Evolutionary conservation across 2,113 vertebrate genomes (phyloP).

Genomic region (Apeltes quadracus): DNA sequence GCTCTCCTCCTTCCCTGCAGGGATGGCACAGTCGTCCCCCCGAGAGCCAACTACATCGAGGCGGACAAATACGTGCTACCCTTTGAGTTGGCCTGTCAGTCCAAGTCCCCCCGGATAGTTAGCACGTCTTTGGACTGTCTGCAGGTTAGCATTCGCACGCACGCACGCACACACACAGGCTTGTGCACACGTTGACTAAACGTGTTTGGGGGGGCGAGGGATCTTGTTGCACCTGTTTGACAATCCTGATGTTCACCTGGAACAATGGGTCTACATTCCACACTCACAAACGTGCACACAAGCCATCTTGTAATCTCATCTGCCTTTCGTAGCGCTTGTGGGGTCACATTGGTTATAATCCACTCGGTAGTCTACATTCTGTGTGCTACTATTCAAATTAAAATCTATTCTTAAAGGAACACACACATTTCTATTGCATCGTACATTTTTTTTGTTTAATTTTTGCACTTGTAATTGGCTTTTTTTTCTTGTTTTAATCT

Average conservation of each 20-base stretch:
- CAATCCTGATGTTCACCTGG: neutral
- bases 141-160: constrained; percentile 80
- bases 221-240: constrained; percentile 23
- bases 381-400: neutral
- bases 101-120: constrained; percentile 94
- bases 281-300: constrained; percentile 2
- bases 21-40: constrained; percentile 85
- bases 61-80: constrained; percentile 98
- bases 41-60: constrained; percentile 96
- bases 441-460: neutral
- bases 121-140: constrained; percentile 96
- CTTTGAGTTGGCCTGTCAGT: constrained; percentile 96
- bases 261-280: constrained; percentile 14
- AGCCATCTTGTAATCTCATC: neutral
- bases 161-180: neutral
- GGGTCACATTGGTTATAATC: neutral
- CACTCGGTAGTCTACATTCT: neutral
- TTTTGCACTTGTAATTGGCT: neutral
- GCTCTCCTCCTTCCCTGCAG: constrained; percentile 65
- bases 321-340: neutral
- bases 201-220: neutral
- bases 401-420: neutral
- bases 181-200: neutral
- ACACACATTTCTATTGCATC: neutral
- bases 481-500: neutral